Evolutionary conservation across 2,888 invertebrate species (phyloP), one percentile per base, ranked within the genome.

Genomic region (Elysia crispata): DNA sequence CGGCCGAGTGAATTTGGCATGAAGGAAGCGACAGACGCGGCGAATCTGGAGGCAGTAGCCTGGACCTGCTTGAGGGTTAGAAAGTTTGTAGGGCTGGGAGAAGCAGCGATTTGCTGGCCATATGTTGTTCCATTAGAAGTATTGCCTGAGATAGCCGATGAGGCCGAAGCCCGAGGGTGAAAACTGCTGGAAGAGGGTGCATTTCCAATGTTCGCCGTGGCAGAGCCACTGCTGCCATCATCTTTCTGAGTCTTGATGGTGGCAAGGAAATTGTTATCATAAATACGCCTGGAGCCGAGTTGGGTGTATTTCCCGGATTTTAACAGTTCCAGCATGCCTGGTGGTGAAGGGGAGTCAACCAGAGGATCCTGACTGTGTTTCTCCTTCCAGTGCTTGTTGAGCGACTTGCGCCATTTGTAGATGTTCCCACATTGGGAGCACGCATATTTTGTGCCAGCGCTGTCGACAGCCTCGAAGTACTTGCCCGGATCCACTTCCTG

Each of bases 381-480:
- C 82, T 92, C 92, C 86, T 92, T 92, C 92, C 92, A 92, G 85
- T 92, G 92, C 83, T 92, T 92, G 85, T 92, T 92, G 25, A 92
- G 85, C 20, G 91, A 91, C 83, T 92, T 92, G 66, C 91, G 84
- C 91, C 92, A 92, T 80, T 91, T 91, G 86, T 92, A 92, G 30
- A 91, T 89, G 84, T 91, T 92, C 20, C 91, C 91, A 85, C 92
- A 92, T 81, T 89, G 90, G 18, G 92, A 91, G 83, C 92, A 92
- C 1, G 91, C 91, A 87, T 90, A 92, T 83, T 91, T 91, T 0
- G 90, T 89, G 31, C 90, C 90, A 79, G 87, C 87, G 49, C 90
- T 89, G 81, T 91, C 91, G 41, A 89, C 86, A 23, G 91, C 81
- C 70, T 83, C 78, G 81, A 90, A 88, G 67, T 91, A 91, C 84